Evolutionary conservation across 2,113 vertebrate species (phyloP), one percentile per base, ranked within the genome.

Genomic region (Nerophis ophidion): DNA sequence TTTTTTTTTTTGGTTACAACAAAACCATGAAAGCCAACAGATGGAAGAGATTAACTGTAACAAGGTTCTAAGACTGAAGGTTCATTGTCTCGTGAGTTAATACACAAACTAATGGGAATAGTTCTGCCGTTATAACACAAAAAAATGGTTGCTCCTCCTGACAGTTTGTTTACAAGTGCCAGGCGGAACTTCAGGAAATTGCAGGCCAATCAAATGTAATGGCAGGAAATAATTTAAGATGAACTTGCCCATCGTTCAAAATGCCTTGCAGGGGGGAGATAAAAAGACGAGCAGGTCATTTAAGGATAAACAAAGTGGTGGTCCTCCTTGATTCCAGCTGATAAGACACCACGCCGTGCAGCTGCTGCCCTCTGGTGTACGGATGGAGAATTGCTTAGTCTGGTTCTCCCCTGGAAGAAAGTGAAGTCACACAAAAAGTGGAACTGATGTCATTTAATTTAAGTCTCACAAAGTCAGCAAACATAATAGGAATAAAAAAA

Each of bases 281-380:
- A 19, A 13, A 4, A 54, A 56, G 17, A 56, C n/a, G 42, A 56
- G 54, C 10, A 44, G 42, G 36, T 42, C 54, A 56, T 19, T 42
- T 6, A 13, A 48, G 17, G 34, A 48, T 52, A 19, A 51, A 33
- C n/a, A 40, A 1, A 46, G 12, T 7, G 5, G 9, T 7, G 7
- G 9, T 8, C 26, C 7, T 44, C 44, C 35, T 40, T 40, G 15
- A 5, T 16, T 42, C 7, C 7, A n/a, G 36, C 4, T 35, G 6
- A 17, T 5, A n/a, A n/a, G 1, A 44, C 15, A 10, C 3, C 2
- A 34, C 8, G 5, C 64, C n/a, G 6, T 34, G n/a, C 14, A 40
- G 13, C 7, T 76, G 19, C 75, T 74, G 83, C 82, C 83, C 44
- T 40, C 77, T 87, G 75, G 75, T 72, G 81, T 57, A 33, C 4